phyloP scores from a whole-genome alignment of 2,113 vertebrate genomes.

The Choloepus hoffmanni region DNA sequence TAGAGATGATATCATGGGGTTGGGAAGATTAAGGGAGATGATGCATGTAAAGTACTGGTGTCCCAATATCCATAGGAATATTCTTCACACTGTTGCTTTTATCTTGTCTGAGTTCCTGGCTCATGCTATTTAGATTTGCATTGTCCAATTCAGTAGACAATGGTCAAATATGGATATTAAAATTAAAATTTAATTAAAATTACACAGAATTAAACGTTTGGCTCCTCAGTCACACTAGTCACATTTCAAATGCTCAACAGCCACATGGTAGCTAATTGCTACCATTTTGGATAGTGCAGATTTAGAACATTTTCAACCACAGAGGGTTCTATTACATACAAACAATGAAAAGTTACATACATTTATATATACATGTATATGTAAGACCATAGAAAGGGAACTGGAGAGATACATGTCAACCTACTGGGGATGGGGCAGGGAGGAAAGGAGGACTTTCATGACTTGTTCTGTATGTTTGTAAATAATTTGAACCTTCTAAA shows the following conservation, averaged over 20 bases:
- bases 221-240: not conserved
- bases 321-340: not conserved
- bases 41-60: not conserved
- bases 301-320: not conserved
- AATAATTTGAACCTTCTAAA: not conserved
- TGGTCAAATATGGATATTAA: not conserved
- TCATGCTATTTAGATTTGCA: not conserved
- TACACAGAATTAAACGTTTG: slow-evolving; percentile 2
- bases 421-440: not conserved
- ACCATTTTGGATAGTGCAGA: not conserved
- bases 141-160: not conserved
- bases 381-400: not conserved
- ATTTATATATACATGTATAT: not conserved
- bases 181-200: not conserved
- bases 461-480: not conserved
- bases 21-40: not conserved
- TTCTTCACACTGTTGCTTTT: not conserved
- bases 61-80: not conserved
- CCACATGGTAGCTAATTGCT: not conserved
- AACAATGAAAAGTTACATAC: not conserved
- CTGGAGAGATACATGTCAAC: not conserved
- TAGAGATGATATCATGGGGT: too few species aligned
- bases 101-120: not conserved
- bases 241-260: slow-evolving; percentile 17
- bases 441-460: not conserved